A percentile compares a stretch with the other conserved stretches of the same genome.
phyloP scores from a whole-genome alignment of 1,140 invertebrate genomes.

The Eumaeus atala region DNA sequence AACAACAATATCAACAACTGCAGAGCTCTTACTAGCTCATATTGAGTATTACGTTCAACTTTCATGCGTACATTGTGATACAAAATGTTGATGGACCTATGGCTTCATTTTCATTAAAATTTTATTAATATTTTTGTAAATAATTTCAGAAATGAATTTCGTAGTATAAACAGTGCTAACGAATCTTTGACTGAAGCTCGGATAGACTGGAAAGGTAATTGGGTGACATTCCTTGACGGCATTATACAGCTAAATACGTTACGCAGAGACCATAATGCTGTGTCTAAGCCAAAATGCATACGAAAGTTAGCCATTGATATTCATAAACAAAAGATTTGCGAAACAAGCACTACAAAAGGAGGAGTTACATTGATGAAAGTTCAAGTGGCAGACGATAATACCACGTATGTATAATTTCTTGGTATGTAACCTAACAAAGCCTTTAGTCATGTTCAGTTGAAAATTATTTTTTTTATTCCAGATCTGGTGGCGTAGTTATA shows the following conservation, averaged over 20 bases:
- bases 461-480: no score
- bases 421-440: no score
- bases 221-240: conserved; percentile 37
- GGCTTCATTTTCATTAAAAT: no score
- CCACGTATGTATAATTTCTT: not conserved
- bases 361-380: conserved; percentile 15
- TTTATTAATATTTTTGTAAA: no score
- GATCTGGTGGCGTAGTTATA: not conserved
- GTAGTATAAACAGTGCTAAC: conserved; percentile 30
- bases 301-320: conserved; percentile 31
- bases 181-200: conserved; percentile 26
- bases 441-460: no score
- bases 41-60: no score
- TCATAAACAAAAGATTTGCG: conserved; percentile 12
- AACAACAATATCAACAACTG: no score
- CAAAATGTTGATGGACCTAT: no score
- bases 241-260: conserved; percentile 35
- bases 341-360: not conserved
- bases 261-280: conserved; percentile 19
- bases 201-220: conserved; percentile 34
- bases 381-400: not conserved
- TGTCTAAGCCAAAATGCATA: conserved; percentile 29
- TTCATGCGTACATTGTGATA: not conserved
- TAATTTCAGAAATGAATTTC: conserved; percentile 33
- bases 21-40: no score